phyloP scores from a whole-genome alignment of 37 sponge, comb jelly and placozoan species.

The Petrosia ficiformis region DNA sequence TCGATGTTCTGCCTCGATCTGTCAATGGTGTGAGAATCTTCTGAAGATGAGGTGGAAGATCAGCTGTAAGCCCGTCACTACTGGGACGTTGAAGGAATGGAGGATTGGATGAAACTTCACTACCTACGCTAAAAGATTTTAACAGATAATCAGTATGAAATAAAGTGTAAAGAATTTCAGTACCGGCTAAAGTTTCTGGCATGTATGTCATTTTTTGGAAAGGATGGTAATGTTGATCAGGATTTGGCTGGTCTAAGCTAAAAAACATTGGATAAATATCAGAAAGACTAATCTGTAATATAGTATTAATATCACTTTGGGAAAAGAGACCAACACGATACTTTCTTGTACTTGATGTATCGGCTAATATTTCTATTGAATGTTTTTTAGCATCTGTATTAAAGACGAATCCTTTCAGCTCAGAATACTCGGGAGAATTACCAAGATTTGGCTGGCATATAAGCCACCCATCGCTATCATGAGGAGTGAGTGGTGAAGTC shows the following conservation, averaged over 20 bases:
- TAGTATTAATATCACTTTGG: conserved; percentile 34
- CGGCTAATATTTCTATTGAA: conserved; percentile 28
- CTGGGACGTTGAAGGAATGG: conserved; percentile 59
- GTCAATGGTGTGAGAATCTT: conserved; percentile 37
- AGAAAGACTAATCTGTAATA: conserved; percentile 17
- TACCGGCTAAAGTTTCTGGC: conserved; percentile 23
- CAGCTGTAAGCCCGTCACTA: conserved; percentile 27
- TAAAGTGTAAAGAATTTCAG: conserved; percentile 52
- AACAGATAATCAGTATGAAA: conserved; percentile 70
- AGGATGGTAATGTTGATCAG: conserved; percentile 54
- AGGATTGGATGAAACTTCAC: conserved; percentile 60
- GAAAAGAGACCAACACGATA: conserved; percentile 33
- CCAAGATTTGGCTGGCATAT: conserved; percentile 34
- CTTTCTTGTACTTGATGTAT: conserved; percentile 9
- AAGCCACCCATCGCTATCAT: conserved; percentile 58
- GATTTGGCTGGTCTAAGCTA: conserved; percentile 64
- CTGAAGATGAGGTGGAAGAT: conserved; percentile 48
- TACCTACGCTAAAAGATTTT: conserved; percentile 68
- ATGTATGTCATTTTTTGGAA: conserved; percentile 58
- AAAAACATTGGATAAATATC: conserved; percentile 34
- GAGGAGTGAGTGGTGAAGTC: conserved; percentile 43
- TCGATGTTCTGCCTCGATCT: conserved; percentile 17
- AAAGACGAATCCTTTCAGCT: conserved; percentile 46
- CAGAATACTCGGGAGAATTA: conserved; percentile 17
- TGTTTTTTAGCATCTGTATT: conserved; percentile 13